Percentiles rank a stretch among this genome's conserved stretches.
Conservation (phyloP, 2,113 vertebrate genomes). For the Melierax canorus region DNA sequence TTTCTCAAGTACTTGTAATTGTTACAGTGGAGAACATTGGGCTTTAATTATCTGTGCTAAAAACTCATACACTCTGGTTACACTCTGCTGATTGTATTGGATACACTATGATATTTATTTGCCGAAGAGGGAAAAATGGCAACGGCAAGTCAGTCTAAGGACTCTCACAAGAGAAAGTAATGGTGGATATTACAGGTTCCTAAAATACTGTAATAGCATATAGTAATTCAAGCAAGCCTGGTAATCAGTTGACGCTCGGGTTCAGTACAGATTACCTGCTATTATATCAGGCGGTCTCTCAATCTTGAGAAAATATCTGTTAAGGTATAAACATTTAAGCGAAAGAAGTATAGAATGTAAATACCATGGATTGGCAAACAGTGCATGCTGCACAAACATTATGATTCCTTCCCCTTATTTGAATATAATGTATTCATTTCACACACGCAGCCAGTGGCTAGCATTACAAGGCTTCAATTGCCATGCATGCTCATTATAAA, state of each 20-base stretch:
- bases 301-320: slow-evolving; percentile 48
- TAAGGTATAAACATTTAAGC: slow-evolving; percentile 35
- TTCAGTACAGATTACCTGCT: slow-evolving; percentile 45
- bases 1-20: slow-evolving; percentile 69
- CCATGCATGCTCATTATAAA: neutral
- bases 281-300: slow-evolving; percentile 39
- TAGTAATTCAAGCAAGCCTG: slow-evolving; percentile 57
- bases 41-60: slow-evolving; percentile 79
- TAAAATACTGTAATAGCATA: slow-evolving; percentile 69
- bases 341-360: slow-evolving; percentile 19
- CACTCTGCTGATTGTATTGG: slow-evolving; percentile 77
- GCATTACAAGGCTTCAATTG: neutral
- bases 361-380: neutral
- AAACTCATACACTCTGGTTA: slow-evolving; percentile 65
- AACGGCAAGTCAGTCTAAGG: slow-evolving; percentile 58
- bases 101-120: slow-evolving; percentile 71
- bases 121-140: slow-evolving; percentile 55
- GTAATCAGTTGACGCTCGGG: slow-evolving; percentile 23
- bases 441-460: neutral
- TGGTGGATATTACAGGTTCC: slow-evolving; percentile 66
- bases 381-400: neutral
- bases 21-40: slow-evolving; percentile 69
- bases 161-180: slow-evolving; percentile 63
- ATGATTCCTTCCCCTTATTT: neutral
- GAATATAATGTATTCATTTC: neutral